phyloP scores from a whole-genome alignment of 2,113 vertebrate genomes.

The Thymallus thymallus region DNA sequence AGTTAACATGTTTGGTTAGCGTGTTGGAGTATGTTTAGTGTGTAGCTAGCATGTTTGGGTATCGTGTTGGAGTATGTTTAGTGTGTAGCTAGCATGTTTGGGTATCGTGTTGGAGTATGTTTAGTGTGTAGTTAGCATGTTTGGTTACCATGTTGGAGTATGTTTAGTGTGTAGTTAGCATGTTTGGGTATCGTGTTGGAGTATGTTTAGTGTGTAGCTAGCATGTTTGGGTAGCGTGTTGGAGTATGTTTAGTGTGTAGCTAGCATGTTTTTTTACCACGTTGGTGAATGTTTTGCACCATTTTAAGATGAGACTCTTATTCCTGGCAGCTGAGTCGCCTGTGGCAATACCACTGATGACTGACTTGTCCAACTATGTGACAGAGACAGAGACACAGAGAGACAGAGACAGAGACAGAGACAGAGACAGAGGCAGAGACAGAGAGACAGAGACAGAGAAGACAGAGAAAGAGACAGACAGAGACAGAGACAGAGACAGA shows the following conservation, averaged over 20 bases:
- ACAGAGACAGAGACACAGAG: constrained; percentile 6
- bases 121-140: too few relatives aligned
- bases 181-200: too few relatives aligned
- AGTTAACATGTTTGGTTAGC: too few relatives aligned
- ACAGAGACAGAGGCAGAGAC: not conserved
- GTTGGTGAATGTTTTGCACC: constrained; percentile 81
- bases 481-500: not conserved
- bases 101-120: constrained; percentile 79
- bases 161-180: too few relatives aligned
- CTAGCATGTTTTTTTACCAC: constrained; percentile 68
- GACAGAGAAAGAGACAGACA: not conserved
- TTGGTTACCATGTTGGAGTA: too few relatives aligned
- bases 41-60: too few relatives aligned
- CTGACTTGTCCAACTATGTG: constrained; percentile 81
- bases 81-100: constrained; percentile 5
- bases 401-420: not conserved
- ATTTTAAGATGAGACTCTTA: constrained; percentile 84
- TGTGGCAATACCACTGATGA: constrained; percentile 84
- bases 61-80: too few relatives aligned
- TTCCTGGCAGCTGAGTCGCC: constrained; percentile 78
- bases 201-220: too few relatives aligned
- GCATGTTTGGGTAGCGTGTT: too few relatives aligned
- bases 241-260: not conserved
- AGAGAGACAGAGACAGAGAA: not conserved
- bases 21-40: too few relatives aligned